Evolutionary conservation across 1,140 invertebrate species (phyloP), one percentile per base, ranked within the genome.

Genomic region (Lepidurus couesii): DNA sequence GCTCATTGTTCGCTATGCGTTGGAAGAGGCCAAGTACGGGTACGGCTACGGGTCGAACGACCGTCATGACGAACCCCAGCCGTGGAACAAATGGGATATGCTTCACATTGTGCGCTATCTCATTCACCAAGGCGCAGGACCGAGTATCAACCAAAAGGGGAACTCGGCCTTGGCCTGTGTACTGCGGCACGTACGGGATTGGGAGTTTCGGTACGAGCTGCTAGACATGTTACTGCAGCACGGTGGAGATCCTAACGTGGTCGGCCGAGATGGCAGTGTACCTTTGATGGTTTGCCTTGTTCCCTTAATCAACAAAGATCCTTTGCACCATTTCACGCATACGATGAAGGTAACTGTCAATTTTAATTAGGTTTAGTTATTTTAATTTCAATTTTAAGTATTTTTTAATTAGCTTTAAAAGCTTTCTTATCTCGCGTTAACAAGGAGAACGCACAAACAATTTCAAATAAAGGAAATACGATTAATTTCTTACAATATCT

Each of bases 251-350:
- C 90, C 91, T 7, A 91, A 91, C 82, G 87, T 91, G 82, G 90
- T 91, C 11, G 91, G 90, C 1, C 83, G 91, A 21, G 91, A 92
- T 85, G 91, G 91, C 13, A 80, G 74, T 42, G 90, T 91, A 34
- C 90, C 91, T 8, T 87, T 92, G 45, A 92, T 92, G 90, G 90
- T 92, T 9, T 90, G 91, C 81, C 84, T 92, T 16, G 90, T 92
- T 26, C 91, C 91, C 44, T 85, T 92, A 8, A 92, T 92, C 53
- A 92, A 92, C 82, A 92, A 92, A 82, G 90, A 92, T 85, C 90
- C 90, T 47, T 82, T 92, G 53, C 90, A 91, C 84, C 90, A 90
- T 83, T 91, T 91, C 81, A 91, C 90, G 21, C 91, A 92, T 84
- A 90, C 87, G 75, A 92, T 91, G 89, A 92, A 92, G 86, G 90